Base-by-base conservation (phyloP, 2,797 vertebrate species). In the Trachurus trachurus region DNA sequence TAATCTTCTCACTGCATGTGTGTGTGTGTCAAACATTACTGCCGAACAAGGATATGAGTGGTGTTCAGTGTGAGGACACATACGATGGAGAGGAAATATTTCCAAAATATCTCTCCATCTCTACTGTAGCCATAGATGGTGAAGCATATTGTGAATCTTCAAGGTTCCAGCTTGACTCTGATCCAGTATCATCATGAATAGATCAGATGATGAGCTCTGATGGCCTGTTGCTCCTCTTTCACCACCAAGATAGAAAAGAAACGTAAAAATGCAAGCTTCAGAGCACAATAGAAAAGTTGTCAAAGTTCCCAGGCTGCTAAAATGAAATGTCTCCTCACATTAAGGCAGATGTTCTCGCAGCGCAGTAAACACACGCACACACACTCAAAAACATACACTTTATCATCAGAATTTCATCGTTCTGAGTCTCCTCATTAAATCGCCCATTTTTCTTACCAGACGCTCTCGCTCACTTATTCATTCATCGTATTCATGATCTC, bases 281-380 rank as follows among this genome's bases (percentile, higher is more conserved):
- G 42, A 71, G 45, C 42, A 22, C 62, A 47, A 40, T 52, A 31
- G 45, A 71, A 60, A 61, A 62, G 64, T 37, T 83, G 62, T 78
- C 58, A 64, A 68, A 57, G 19, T 66, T 58, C 56, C 29, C 9
- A 39, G 16, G 39, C 47, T 54, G 60, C 40, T 69, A 7, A 73
- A 74, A 78, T 66, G 9, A 82, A 85, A 71, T 56, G 73, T 72
- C 77, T 76, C 37, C 60, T 67, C 49, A 45, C 34, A 59, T 74
- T 49, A 74, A 66, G 31, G 57, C 47, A 21, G 45, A 62, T 13
- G 49, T 42, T 69, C 22, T 40, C 4, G 1, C 47, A 44, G 40
- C 56, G 47, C 5, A 22, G 21, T 21, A 17, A 63, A 75, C 39
- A 56, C 42, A 60, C 11, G 34, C 31, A 42, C 57, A 3, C 50